Evolutionary conservation across 1,140 invertebrate species (phyloP), one percentile per base, ranked within the genome.

Genomic region (Drosophila eugracilis): DNA sequence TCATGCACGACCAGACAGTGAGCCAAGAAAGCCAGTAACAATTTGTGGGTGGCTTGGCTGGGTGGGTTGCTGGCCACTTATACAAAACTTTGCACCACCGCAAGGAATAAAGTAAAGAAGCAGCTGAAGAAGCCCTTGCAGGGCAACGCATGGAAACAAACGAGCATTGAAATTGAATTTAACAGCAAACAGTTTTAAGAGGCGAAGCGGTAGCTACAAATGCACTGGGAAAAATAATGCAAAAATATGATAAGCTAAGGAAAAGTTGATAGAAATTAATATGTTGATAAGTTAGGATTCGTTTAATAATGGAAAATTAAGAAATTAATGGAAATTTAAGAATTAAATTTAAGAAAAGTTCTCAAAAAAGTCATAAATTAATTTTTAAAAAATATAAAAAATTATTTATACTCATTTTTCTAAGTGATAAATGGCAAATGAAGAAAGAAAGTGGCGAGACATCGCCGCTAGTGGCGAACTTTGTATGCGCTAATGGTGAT

Each of bases 151-250:
- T 70, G 83, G 69, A 78, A 86, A 88, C 71, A 84, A 85, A 84
- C 80, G 80, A 75, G 83, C 83, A 88, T 88, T 88, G 83, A 88
- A 86, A 86, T 86, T 86, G 83, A 86, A 86, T 86, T 86, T 86
- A 86, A 86, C 78, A 83, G 78, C 83, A 86, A 86, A 86, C 80
- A 80, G 80, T 85, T 86, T 85, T 86, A 85, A 85, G 80, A 74
- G 78, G 74, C 74, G 41, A 42, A 74, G 53, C 57, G 24, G 39
- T 50, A 37, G 36, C 14, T 26, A 42, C 17, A 37, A 12, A 5
- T 10, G 9, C 28, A 45, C 28, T 6, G 6, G 0, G 19, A 36
- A 24, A 36, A 57, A 26, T n/a, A n/a, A n/a, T n/a, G n/a, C n/a
- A n/a, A n/a, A n/a, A n/a, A n/a, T n/a, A n/a, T n/a, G n/a, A n/a